These are phyloP conservation scores for Hiodon alosoides DNA, from an alignment of 2,113 vertebrate genomes.

Conservation along the genomic window DNA sequence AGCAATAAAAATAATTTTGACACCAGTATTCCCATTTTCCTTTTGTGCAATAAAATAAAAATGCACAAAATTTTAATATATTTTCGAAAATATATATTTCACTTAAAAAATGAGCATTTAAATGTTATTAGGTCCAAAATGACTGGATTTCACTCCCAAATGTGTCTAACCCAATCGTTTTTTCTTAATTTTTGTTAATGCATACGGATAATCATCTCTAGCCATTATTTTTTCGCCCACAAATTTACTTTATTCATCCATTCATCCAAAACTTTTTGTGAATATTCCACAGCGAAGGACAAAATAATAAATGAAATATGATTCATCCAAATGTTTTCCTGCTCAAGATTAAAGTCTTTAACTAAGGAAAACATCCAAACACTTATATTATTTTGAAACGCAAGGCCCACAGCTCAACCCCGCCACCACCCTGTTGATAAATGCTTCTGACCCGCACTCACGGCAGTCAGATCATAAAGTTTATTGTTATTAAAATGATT, in stretches of 20 bases:
- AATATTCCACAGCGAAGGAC: slow-evolving; percentile 30
- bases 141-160: too few relatives aligned
- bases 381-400: slow-evolving; percentile 4
- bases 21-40: too few relatives aligned
- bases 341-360: neutral
- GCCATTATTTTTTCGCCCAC: neutral
- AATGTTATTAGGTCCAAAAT: too few relatives aligned
- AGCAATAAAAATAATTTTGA: too few relatives aligned
- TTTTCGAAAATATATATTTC: too few relatives aligned
- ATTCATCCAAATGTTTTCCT: neutral
- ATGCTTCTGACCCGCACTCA: slow-evolving; percentile 19
- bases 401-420: neutral
- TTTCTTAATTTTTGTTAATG: too few relatives aligned
- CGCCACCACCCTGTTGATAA: slow-evolving; percentile 8
- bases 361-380: slow-evolving; percentile 1
- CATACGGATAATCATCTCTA: too few relatives aligned
- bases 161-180: too few relatives aligned
- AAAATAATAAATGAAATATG: neutral
- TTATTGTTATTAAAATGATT: slow-evolving; percentile 56
- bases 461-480: slow-evolving; percentile 34
- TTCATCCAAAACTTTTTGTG: slow-evolving; percentile 18
- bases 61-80: too few relatives aligned
- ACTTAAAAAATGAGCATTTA: too few relatives aligned
- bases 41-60: too few relatives aligned
- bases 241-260: neutral